These are phyloP conservation scores for Brachionichthys hirsutus DNA, from an alignment of 2,113 vertebrate species.

Conservation along the genomic window DNA sequence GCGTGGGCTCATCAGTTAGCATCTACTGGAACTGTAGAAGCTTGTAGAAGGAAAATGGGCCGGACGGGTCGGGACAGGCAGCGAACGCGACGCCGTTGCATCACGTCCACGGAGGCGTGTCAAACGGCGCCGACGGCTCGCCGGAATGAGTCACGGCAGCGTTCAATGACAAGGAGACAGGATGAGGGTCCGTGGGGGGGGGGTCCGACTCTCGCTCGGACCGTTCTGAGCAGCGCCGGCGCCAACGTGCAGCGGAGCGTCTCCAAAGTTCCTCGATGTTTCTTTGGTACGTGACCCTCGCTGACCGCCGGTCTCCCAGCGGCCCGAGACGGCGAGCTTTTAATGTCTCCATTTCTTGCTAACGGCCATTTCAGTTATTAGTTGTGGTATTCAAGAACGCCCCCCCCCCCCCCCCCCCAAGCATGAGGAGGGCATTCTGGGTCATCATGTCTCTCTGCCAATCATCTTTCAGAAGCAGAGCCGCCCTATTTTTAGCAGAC, in stretches of 20 bases:
- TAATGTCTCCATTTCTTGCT: neutral
- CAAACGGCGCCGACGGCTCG: slow-evolving; percentile 16
- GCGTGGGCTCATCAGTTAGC: slow-evolving; percentile 12
- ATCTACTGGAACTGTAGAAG: slow-evolving; percentile 20
- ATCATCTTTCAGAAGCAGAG: slow-evolving; percentile 41
- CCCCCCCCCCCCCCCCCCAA: neutral
- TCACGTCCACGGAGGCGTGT: slow-evolving; percentile 30
- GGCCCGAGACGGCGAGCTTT: no score
- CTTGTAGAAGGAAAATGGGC: slow-evolving; percentile 20
- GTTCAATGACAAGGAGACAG: neutral
- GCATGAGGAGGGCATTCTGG: slow-evolving; percentile 13
- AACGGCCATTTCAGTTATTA: neutral
- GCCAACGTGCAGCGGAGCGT: no score
- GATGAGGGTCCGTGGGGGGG: neutral
- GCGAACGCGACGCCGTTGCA: slow-evolving; percentile 13
- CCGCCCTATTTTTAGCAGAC: slow-evolving; percentile 68
- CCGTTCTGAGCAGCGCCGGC: no score
- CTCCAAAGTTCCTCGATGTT: no score
- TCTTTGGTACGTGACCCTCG: no score
- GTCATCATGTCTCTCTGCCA: slow-evolving; percentile 16
- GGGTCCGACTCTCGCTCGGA: no score
- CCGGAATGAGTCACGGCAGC: neutral
- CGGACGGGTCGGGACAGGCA: slow-evolving; percentile 38
- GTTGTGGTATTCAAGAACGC: neutral
- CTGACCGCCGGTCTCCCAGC: no score